Conservation (phyloP, 2,888 invertebrate species). For the Drosophila cyrtoloma region DNA sequence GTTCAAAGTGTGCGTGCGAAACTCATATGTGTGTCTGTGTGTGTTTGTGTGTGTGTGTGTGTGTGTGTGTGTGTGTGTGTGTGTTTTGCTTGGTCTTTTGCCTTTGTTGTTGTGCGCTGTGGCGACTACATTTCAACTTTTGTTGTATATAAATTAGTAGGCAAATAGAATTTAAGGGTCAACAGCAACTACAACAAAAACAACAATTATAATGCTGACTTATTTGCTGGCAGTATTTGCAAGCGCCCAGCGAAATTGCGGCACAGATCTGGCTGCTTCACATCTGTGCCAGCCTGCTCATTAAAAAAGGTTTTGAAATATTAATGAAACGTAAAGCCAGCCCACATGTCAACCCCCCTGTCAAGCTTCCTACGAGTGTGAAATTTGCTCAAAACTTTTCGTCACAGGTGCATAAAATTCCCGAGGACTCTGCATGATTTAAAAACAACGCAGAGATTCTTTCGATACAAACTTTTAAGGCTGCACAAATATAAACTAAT, state of each 20-base stretch:
- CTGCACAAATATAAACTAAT: not conserved
- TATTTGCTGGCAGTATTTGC: slow-evolving; percentile 25
- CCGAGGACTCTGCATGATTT: not conserved
- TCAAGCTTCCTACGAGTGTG: not conserved
- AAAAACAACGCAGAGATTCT: too few species aligned
- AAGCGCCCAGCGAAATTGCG: slow-evolving; percentile 22
- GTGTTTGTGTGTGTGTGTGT: slow-evolving; percentile 6
- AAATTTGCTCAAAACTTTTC: slow-evolving; percentile 16
- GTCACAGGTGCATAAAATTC: slow-evolving; percentile 9
- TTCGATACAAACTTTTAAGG: not conserved
- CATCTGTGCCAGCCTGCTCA: slow-evolving; percentile 1
- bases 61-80: slow-evolving; percentile 9
- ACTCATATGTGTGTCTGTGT: slow-evolving; percentile 7
- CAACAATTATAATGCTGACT: slow-evolving; percentile 18
- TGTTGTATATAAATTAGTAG: slow-evolving; percentile 57
- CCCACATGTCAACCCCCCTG: not conserved
- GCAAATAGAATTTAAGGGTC: slow-evolving; percentile 60
- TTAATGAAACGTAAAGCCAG: not conserved
- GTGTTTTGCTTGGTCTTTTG: slow-evolving; percentile 2
- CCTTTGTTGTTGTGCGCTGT: slow-evolving; percentile 31
- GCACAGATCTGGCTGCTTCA: not conserved
- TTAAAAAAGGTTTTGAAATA: slow-evolving; percentile 31
- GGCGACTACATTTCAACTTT: slow-evolving; percentile 44
- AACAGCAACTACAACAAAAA: slow-evolving; percentile 34
- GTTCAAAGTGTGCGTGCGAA: slow-evolving; percentile 1